Evolutionary conservation across 2,113 vertebrate genomes (phyloP).

Genomic region (Scartelaos histophorus): DNA sequence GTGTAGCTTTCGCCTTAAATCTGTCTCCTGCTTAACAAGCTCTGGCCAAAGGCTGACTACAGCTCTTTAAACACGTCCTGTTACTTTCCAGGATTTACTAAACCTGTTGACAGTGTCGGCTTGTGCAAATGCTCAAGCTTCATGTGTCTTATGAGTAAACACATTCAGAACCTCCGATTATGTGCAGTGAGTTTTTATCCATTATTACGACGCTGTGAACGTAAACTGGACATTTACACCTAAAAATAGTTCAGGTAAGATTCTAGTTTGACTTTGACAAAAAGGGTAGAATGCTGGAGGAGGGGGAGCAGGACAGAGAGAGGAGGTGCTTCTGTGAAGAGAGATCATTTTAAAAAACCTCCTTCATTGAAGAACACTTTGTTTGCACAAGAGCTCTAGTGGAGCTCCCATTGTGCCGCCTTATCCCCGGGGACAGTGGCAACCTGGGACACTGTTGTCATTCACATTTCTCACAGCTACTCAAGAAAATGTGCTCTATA

Average conservation of each 20-base stretch:
- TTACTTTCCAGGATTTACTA: not conserved
- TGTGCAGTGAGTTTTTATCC: not conserved
- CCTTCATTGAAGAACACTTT: slow-evolving; percentile 70
- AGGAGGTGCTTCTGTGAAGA: slow-evolving; percentile 56
- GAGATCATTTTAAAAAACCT: slow-evolving; percentile 71
- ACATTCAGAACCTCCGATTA: no score
- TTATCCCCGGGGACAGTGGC: slow-evolving; percentile 59
- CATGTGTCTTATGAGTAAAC: not conserved
- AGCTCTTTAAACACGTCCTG: slow-evolving; percentile 12
- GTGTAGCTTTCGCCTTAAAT: slow-evolving; percentile 31
- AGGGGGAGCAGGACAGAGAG: slow-evolving; percentile 29
- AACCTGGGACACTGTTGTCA: slow-evolving; percentile 55
- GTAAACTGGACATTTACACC: not conserved
- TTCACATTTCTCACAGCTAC: slow-evolving; percentile 58
- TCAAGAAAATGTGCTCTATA: slow-evolving; percentile 40
- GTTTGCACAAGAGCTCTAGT: slow-evolving; percentile 72
- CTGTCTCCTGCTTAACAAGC: slow-evolving; percentile 15
- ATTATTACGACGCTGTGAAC: not conserved
- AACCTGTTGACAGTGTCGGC: not conserved
- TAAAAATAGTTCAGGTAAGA: not conserved
- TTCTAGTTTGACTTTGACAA: slow-evolving; percentile 11
- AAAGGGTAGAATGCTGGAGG: not conserved
- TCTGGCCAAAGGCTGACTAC: slow-evolving; percentile 18
- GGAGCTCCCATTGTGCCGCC: slow-evolving; percentile 59
- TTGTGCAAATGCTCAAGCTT: not conserved